Evolutionary conservation across 1,140 invertebrate genomes (phyloP).

Genomic region (Varroa destructor): DNA sequence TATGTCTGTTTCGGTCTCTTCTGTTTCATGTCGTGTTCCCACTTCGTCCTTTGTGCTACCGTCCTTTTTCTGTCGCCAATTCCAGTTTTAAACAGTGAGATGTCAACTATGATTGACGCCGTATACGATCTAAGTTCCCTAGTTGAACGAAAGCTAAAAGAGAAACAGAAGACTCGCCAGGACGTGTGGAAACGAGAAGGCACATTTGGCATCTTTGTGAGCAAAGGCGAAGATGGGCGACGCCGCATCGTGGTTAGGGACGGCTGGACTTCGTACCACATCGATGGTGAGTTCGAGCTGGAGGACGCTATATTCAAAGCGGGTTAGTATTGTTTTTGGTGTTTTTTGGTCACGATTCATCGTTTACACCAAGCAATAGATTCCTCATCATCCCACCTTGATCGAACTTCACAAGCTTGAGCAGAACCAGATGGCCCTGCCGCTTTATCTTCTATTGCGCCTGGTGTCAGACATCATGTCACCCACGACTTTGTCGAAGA

Average conservation of each 20-base stretch:
- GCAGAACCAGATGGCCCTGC: too few species aligned
- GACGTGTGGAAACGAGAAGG: conserved; percentile 25
- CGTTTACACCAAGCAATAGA: too few species aligned
- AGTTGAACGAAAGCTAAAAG: conserved; percentile 22
- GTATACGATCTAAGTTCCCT: conserved; percentile 8
- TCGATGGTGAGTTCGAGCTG: conserved; percentile 24
- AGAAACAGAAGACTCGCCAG: conserved; percentile 24
- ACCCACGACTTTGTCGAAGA: too few species aligned
- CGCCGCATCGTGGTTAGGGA: conserved; percentile 21
- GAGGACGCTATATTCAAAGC: background rate
- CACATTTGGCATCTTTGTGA: conserved; percentile 24
- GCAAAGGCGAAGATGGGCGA: conserved; percentile 22
- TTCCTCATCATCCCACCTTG: too few species aligned
- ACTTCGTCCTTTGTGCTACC: too few species aligned
- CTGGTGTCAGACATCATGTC: too few species aligned
- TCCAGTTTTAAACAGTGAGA: conserved; percentile 28
- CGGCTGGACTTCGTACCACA: conserved; percentile 26
- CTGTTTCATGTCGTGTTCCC: too few species aligned
- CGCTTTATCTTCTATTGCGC: too few species aligned
- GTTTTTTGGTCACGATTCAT: too few species aligned
- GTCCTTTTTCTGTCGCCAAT: background rate
- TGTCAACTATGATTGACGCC: conserved; percentile 14
- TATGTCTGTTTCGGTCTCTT: too few species aligned
- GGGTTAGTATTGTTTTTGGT: conserved; percentile 17
- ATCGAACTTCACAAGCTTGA: too few species aligned